Percentiles rank a stretch among this genome's conserved stretches.
Evolutionary conservation across 2,113 vertebrate genomes (phyloP).

Genomic region (Noturus placidus): DNA sequence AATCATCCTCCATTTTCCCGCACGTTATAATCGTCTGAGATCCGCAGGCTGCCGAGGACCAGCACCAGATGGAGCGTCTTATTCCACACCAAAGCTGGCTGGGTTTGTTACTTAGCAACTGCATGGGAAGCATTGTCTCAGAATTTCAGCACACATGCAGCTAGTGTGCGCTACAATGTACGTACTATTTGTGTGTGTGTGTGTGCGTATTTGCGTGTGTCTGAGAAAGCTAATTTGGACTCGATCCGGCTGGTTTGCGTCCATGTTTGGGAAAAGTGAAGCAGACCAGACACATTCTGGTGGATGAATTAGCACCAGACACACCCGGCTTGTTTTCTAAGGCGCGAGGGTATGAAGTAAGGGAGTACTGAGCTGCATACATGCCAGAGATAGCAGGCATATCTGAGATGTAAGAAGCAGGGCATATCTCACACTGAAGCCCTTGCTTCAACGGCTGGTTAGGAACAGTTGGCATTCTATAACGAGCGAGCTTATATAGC

Average conservation of each 20-base stretch:
- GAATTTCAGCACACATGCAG: neutral
- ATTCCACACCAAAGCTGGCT: constrained; percentile 14
- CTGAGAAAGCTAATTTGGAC: constrained; percentile 12
- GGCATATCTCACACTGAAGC: neutral
- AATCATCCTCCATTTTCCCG: constrained; percentile 9
- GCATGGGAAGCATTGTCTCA: constrained; percentile 12
- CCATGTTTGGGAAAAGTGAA: constrained; percentile 24
- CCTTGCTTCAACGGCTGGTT: neutral
- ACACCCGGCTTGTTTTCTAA: constrained; percentile 5
- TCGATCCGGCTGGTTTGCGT: neutral
- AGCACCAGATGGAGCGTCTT: constrained; percentile 37
- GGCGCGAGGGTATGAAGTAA: neutral
- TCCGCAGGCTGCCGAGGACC: neutral
- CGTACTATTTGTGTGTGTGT: neutral
- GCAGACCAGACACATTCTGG: constrained; percentile 29
- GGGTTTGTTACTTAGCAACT: constrained; percentile 49
- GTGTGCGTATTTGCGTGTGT: neutral
- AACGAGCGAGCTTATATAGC: constrained; percentile 1
- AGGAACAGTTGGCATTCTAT: constrained; percentile 20
- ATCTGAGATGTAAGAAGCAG: neutral
- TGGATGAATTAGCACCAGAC: neutral
- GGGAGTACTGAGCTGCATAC: constrained; percentile 20
- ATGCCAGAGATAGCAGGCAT: constrained; percentile 40
- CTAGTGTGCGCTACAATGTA: constrained; percentile 2
- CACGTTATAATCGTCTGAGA: constrained; percentile 1